Evolutionary conservation across 1,140 invertebrate species (phyloP).

Genomic region (Notospermus geniculatus): DNA sequence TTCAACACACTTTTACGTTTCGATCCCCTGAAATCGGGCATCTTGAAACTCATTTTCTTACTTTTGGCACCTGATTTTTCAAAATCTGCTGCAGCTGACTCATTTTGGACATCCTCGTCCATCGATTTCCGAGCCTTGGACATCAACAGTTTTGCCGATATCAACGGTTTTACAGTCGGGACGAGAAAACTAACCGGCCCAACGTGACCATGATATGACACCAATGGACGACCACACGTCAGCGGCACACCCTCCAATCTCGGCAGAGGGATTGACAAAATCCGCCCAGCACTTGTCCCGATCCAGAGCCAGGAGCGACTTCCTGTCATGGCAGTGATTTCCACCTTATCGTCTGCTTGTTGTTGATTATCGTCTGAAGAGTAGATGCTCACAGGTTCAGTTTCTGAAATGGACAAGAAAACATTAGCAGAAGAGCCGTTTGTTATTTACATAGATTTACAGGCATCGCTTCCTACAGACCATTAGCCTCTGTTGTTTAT

Average conservation of each 20-base stretch:
- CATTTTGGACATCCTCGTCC: neutral
- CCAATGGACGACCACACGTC: slow-evolving; percentile 84
- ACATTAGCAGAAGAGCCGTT: too few species aligned
- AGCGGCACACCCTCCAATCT: slow-evolving; percentile 84
- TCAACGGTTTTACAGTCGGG: slow-evolving; percentile 17
- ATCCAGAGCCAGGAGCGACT: slow-evolving; percentile 83
- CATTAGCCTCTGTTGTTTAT: too few species aligned
- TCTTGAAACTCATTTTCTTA: neutral
- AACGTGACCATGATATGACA: slow-evolving; percentile 88
- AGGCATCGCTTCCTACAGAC: too few species aligned
- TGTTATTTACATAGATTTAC: too few species aligned
- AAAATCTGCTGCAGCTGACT: neutral
- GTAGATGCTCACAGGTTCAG: neutral
- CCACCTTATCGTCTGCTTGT: slow-evolving; percentile 52
- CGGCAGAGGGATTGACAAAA: slow-evolving; percentile 86
- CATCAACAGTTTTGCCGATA: neutral
- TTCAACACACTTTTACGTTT: neutral
- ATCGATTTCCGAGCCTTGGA: neutral
- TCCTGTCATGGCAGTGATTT: slow-evolving; percentile 79
- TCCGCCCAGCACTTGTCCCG: slow-evolving; percentile 90
- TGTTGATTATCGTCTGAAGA: neutral
- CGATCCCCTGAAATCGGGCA: neutral
- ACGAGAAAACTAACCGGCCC: slow-evolving; percentile 73
- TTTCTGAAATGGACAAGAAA: too few species aligned
- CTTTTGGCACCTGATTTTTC: too few species aligned